phyloP scores from a whole-genome alignment of 64 coral and sea anemone genomes.

The Exaiptasia diaphana region DNA sequence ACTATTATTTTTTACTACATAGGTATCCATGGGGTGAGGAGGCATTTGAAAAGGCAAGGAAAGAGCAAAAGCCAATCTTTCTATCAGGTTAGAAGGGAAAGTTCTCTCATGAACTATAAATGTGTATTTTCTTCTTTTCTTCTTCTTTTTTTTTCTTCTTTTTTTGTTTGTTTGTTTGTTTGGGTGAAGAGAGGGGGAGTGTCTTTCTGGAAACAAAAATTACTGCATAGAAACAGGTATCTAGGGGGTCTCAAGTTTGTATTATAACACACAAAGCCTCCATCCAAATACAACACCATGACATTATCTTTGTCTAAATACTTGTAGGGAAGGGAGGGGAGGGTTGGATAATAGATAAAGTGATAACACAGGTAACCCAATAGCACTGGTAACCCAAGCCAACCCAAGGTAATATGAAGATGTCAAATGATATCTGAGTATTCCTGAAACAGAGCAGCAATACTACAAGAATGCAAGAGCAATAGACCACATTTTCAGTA shows the following conservation, averaged over 20 bases:
- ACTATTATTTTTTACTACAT: too few relatives aligned
- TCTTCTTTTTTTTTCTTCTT: not conserved
- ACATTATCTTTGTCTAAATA: too few relatives aligned
- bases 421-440: too few relatives aligned
- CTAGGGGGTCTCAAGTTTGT: not conserved
- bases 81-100: slow-evolving; percentile 62
- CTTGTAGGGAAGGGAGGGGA: too few relatives aligned
- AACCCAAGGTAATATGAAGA: too few relatives aligned
- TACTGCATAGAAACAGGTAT: not conserved
- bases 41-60: slow-evolving; percentile 94
- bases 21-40: slow-evolving; percentile 99
- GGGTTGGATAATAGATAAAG: too few relatives aligned
- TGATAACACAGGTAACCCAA: too few relatives aligned
- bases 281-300: too few relatives aligned
- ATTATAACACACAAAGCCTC: not conserved
- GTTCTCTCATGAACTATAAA: not conserved
- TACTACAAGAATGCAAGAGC: too few relatives aligned
- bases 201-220: not conserved
- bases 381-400: too few relatives aligned
- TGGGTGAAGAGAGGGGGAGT: not conserved
- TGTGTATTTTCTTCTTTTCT: not conserved
- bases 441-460: too few relatives aligned
- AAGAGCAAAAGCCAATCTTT: slow-evolving; percentile 95
- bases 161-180: not conserved
- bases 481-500: too few relatives aligned